phyloP scores from a whole-genome alignment of 2,888 invertebrate genomes.

The Nomada ferruginata region DNA sequence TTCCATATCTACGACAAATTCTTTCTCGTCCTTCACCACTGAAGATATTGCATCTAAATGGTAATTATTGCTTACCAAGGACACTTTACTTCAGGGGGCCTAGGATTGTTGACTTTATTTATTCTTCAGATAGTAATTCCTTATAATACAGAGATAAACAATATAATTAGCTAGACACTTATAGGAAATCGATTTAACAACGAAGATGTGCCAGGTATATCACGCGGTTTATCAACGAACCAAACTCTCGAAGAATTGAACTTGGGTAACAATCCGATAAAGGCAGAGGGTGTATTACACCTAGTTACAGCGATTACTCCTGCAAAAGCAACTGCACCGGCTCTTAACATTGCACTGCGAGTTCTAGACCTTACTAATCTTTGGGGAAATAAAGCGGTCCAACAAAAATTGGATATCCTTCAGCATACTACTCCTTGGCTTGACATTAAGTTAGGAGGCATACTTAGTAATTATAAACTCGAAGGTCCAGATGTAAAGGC shows the following conservation, averaged over 20 bases:
- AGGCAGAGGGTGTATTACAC: conserved; percentile 82
- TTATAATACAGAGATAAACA: no score
- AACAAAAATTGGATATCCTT: conserved; percentile 67
- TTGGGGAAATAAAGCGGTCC: conserved; percentile 83
- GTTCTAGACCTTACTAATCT: conserved; percentile 85
- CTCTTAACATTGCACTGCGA: conserved; percentile 79
- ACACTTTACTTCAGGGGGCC: neutral
- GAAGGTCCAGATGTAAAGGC: conserved; percentile 84
- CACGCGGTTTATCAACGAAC: conserved; percentile 84
- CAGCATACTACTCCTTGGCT: conserved; percentile 72
- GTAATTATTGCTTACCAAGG: conserved; percentile 64
- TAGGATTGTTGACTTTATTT: no score
- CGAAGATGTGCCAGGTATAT: conserved; percentile 79
- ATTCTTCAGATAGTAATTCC: no score
- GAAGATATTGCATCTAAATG: conserved; percentile 71
- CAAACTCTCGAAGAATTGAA: conserved; percentile 83
- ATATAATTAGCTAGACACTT: neutral
- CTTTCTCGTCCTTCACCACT: conserved; percentile 66
- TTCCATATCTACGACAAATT: conserved; percentile 61
- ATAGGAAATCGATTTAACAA: conserved; percentile 75
- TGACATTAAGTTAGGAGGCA: conserved; percentile 83
- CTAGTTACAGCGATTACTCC: conserved; percentile 82
- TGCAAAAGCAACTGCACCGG: conserved; percentile 19
- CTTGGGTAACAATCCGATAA: conserved; percentile 85
- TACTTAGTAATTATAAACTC: conserved; percentile 84